Evolutionary conservation across 2,113 vertebrate genomes (phyloP).

Genomic region (Chaetodon trifascialis): DNA sequence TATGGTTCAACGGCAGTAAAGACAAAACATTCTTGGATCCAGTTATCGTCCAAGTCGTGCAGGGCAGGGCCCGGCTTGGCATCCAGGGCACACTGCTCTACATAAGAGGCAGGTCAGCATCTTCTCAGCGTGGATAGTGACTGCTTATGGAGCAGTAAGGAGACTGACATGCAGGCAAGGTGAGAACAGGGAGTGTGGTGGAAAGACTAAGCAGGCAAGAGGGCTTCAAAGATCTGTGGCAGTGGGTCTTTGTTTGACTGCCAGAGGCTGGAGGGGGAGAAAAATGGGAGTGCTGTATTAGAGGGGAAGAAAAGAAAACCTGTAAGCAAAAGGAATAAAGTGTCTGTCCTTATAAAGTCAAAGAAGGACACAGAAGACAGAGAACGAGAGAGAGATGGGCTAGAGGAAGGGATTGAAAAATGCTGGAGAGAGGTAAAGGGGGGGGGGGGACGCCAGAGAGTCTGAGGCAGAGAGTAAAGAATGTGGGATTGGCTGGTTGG

Average conservation of each 20-base stretch:
- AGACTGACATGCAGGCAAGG: background rate
- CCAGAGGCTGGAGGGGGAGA: background rate
- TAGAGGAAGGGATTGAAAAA: slow-evolving; percentile 37
- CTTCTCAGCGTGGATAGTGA: slow-evolving; percentile 7
- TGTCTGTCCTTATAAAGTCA: slow-evolving; percentile 33
- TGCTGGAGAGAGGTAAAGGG: slow-evolving; percentile 20
- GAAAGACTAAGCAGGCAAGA: slow-evolving; percentile 1
- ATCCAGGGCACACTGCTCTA: background rate
- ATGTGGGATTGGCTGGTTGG: slow-evolving; percentile 51
- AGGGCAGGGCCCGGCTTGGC: background rate
- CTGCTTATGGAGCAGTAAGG: background rate
- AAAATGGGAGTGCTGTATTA: slow-evolving; percentile 24
- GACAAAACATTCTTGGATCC: slow-evolving; percentile 13
- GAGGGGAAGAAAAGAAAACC: slow-evolving; percentile 25
- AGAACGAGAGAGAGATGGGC: background rate
- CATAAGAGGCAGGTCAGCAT: slow-evolving; percentile 9
- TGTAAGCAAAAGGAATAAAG: slow-evolving; percentile 45
- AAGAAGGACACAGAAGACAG: slow-evolving; percentile 18
- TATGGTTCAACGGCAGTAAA: background rate
- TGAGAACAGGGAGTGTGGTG: background rate
- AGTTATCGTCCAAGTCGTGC: background rate
- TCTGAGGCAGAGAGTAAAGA: slow-evolving; percentile 35
- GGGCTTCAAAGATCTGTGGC: slow-evolving; percentile 6
- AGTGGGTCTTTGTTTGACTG: slow-evolving; percentile 29
- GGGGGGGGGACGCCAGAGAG: background rate